Percentiles rank a stretch among this genome's conserved stretches.
Evolutionary conservation across 2,113 vertebrate species (phyloP).

Genomic region (Tor tambroides): DNA sequence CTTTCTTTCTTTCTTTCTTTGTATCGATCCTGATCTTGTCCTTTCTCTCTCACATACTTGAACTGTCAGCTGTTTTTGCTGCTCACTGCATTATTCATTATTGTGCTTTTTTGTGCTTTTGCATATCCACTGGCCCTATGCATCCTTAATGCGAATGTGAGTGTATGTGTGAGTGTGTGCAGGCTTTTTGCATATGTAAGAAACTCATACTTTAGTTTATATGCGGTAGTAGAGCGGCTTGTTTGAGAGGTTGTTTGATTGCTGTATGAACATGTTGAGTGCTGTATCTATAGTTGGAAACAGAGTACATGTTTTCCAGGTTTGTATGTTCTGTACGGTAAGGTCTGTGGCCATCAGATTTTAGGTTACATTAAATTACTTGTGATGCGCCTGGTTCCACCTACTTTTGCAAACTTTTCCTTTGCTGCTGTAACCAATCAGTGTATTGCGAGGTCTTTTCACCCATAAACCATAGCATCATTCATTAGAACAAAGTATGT

Average conservation of each 20-base stretch:
- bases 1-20: slow-evolving; percentile 38
- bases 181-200: slow-evolving; percentile 25
- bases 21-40: slow-evolving; percentile 31
- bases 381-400: background rate
- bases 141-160: slow-evolving; percentile 20
- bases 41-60: slow-evolving; percentile 44
- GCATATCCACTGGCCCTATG: slow-evolving; percentile 48
- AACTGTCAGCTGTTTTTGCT: slow-evolving; percentile 67
- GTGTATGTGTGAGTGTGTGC: background rate
- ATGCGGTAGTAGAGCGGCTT: background rate
- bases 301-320: background rate
- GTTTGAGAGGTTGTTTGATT: slow-evolving; percentile 8
- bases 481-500: no score
- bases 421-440: background rate
- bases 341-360: background rate
- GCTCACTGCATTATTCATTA: slow-evolving; percentile 67
- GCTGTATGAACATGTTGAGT: background rate
- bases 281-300: background rate
- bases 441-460: background rate
- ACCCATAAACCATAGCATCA: background rate
- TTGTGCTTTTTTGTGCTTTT: slow-evolving; percentile 54
- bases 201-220: background rate
- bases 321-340: background rate
- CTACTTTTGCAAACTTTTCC: background rate
- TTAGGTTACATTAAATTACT: background rate